phyloP scores from a whole-genome alignment of 1,140 invertebrate species.

The Ptiloglossa arizonensis region DNA sequence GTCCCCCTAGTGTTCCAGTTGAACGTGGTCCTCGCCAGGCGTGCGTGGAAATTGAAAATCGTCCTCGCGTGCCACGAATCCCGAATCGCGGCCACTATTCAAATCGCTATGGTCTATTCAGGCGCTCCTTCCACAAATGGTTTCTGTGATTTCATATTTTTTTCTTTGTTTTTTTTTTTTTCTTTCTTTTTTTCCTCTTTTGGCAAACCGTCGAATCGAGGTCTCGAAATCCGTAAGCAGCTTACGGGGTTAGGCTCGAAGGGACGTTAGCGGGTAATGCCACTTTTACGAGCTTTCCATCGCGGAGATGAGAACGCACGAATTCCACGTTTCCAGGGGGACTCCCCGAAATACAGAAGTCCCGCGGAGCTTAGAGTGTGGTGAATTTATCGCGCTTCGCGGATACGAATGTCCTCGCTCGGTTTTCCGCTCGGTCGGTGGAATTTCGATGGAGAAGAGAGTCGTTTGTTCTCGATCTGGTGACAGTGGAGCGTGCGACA shows the following conservation, averaged over 20 bases:
- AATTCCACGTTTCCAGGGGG: neutral
- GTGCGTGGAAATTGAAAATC: conserved; percentile 34
- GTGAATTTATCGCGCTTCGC: conserved; percentile 4
- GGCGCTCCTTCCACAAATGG: no score
- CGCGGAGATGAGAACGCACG: neutral
- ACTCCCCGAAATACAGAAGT: neutral
- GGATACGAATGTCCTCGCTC: neutral
- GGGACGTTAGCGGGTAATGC: neutral
- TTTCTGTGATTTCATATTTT: no score
- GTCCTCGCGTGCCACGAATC: conserved; percentile 11
- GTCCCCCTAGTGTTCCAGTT: conserved; percentile 10
- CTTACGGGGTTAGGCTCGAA: neutral
- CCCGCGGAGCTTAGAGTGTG: neutral
- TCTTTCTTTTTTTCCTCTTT: no score
- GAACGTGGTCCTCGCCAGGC: neutral
- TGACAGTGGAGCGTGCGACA: no score
- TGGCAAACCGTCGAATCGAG: no score
- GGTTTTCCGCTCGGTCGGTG: neutral
- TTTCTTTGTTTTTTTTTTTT: no score
- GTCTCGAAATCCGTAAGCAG: neutral
- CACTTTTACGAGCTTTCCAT: neutral
- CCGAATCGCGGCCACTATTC: neutral
- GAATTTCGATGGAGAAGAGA: neutral
- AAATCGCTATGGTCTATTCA: no score
- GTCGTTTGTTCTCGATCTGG: neutral